Evolutionary conservation across 2,888 invertebrate genomes (phyloP).

Genomic region (Conomelus anceps): DNA sequence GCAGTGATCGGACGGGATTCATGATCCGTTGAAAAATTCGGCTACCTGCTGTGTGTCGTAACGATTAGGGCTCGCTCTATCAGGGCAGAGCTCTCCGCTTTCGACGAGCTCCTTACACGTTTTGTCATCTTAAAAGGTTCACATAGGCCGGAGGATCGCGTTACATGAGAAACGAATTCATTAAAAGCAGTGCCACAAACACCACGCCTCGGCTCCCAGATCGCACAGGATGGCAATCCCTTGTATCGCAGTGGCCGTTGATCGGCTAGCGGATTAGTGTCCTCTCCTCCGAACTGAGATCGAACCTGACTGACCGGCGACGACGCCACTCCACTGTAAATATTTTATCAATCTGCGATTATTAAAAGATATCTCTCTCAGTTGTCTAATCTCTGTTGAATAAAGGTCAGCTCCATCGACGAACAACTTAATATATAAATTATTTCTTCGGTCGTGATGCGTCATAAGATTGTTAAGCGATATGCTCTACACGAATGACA

Average conservation of each 20-base stretch:
- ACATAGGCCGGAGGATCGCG: background rate
- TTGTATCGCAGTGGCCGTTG: no score
- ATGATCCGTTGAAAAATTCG: background rate
- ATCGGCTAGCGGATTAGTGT: background rate
- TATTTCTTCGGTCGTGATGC: background rate
- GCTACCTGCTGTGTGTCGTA: slow-evolving; percentile 8
- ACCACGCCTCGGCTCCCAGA: no score
- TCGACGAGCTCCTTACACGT: background rate
- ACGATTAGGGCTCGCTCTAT: background rate
- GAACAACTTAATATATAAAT: background rate
- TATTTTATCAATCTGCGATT: background rate
- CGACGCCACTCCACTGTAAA: background rate
- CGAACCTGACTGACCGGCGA: background rate
- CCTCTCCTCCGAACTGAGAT: background rate
- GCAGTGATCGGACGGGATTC: background rate
- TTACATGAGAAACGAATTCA: background rate
- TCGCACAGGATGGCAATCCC: no score
- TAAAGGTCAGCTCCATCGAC: background rate
- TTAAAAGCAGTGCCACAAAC: background rate
- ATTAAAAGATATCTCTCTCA: background rate
- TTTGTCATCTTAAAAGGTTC: slow-evolving; percentile 11
- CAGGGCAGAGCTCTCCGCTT: background rate
- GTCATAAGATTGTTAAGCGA: background rate
- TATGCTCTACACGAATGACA: background rate
- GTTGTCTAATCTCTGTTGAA: background rate